Base-by-base conservation (phyloP, 2,113 vertebrate genomes). In the Phyllostomus hastatus region DNA sequence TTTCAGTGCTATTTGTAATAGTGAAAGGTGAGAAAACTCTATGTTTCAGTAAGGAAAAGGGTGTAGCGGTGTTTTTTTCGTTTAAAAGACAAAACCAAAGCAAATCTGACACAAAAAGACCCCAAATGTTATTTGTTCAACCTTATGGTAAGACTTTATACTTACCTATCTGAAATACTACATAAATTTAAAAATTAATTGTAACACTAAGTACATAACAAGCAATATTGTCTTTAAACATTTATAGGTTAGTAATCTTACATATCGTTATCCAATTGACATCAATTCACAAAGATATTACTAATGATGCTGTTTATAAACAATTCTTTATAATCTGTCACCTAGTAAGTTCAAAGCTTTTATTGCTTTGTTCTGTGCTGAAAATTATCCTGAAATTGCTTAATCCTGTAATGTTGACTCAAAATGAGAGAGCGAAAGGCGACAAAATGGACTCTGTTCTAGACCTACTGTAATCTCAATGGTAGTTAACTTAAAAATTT, bases 11-110 rank as follows among this genome's bases (percentile, higher is more conserved):
- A 52, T 81, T 38, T 80, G 20, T 48, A 83, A 76, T 28, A 91
- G 61, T 73, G 26, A 82, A 82, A 76, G 15, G 20, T n/a, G 54
- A 57, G 57, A 79, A 70, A 95, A 90, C 67, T 46, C 9, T 91
- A 10, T 54, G 69, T 8, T 59, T 95, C 33, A 80, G 54, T n/a
- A 66, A 94, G 59, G 48, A 91, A 88, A 92, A 87, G 67, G 67
- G 9, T 78, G 7, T 79, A 72, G 38, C 50, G 93, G 28, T 43
- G n/a, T 79, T 92, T 87, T 67, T 38, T 91, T 83, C 69, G 70
- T 87, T 91, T 50, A 85, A 96, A 90, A 93, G 66, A 54, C 20
- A 89, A 89, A 92, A 87, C 24, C 26, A 89, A 78, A 91, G 33
- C 14, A 67, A 88, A 88, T 38, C 22, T 43, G 26, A 84, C 69